Evolutionary conservation across 2,797 vertebrate species (phyloP), one percentile per base, ranked within the genome.

Genomic region (Enteromius trimaculatus): DNA sequence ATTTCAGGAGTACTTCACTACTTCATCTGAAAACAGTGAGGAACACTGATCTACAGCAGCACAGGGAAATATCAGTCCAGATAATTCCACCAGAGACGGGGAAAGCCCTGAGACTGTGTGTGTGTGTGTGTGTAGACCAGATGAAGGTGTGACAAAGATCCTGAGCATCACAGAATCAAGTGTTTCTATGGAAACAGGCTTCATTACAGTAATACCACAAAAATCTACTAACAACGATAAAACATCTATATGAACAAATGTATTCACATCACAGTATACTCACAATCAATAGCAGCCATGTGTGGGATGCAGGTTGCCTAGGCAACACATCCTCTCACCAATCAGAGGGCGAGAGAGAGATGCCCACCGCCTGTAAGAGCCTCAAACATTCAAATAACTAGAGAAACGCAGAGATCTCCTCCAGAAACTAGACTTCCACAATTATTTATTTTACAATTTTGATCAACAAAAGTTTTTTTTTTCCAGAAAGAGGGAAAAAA

Each of bases 341-440:
- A 87, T 86, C 83, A 86, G 71, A 17, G 60, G 9, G 44, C 58
- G 42, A 75, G 0, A 62, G 83, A 79, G 74, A 75, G 68, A 86
- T 79, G 10, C 84, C 84, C 75, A 86, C 87, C 44, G 44, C 60
- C 19, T 14, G 58, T 2, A 26, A 26, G 26, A 79, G 34, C 26
- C 65, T 37, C 71, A 55, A 29, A 77, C 62, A 39, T 47, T 5
- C 29, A 47, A 19, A 29, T 39, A 26, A 29, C 70, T 77, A n/a
- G 86, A 47, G 11, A 26, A 17, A 83, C 37, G 23, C 88, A 77
- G 82, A 77, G 82, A 75, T 16, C 4, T 89, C 90, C 83, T 93
- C 93, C 89, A 93, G 90, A 94, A 97, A 96, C 95, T 95, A 94
- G 94, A 96, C 96, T 96, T 96, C 93, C 95, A 95, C 95, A 96